phyloP scores from a whole-genome alignment of 1,140 invertebrate genomes.

The Drosophila kepulauana region DNA sequence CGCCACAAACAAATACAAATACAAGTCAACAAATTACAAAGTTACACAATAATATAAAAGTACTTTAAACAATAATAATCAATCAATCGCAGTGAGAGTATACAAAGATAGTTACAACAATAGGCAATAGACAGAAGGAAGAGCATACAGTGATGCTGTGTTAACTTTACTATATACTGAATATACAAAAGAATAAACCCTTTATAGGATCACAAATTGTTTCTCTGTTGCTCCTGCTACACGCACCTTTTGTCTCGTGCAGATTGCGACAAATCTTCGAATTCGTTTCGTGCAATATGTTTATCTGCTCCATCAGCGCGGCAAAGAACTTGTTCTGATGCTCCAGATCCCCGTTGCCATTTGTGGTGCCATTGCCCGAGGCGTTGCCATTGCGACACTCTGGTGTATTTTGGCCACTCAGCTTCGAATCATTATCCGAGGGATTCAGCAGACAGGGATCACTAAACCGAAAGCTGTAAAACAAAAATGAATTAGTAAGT shows the following conservation, averaged over 20 bases:
- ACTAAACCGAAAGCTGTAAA: slow-evolving; percentile 78
- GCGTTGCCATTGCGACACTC: slow-evolving; percentile 69
- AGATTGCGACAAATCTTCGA: slow-evolving; percentile 84
- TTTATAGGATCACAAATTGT: neutral
- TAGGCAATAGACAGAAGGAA: neutral
- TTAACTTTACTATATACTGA: slow-evolving; percentile 15
- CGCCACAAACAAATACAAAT: slow-evolving; percentile 40
- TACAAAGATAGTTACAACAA: slow-evolving; percentile 31
- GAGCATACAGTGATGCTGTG: slow-evolving; percentile 7
- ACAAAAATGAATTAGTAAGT: neutral
- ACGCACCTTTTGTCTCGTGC: slow-evolving; percentile 84
- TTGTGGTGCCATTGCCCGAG: slow-evolving; percentile 45
- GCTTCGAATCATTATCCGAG: slow-evolving; percentile 81
- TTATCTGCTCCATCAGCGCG: slow-evolving; percentile 82
- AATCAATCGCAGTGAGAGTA: slow-evolving; percentile 48
- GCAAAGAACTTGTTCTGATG: slow-evolving; percentile 81
- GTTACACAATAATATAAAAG: slow-evolving; percentile 34
- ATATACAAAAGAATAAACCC: neutral
- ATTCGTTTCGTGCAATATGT: slow-evolving; percentile 83
- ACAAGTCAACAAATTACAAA: slow-evolving; percentile 42
- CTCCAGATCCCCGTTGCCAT: slow-evolving; percentile 48
- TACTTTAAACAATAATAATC: neutral
- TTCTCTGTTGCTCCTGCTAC: neutral
- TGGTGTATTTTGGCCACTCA: slow-evolving; percentile 80
- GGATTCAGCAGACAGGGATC: slow-evolving; percentile 83